Conservation (phyloP, 2,797 vertebrate species). For the Bucorvus abyssinicus region DNA sequence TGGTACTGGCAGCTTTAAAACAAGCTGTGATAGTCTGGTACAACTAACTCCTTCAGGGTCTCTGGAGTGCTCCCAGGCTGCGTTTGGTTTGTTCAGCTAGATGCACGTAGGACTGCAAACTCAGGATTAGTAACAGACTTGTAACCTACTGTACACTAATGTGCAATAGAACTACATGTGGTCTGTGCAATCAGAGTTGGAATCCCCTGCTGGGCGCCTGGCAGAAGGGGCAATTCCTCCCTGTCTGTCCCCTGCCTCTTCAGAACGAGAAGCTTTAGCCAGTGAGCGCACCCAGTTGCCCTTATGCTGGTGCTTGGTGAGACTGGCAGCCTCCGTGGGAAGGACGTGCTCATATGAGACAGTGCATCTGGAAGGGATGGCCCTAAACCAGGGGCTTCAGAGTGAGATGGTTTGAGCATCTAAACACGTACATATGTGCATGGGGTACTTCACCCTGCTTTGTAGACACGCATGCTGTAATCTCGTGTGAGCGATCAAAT, state of each 20-base stretch:
- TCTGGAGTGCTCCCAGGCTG: neutral
- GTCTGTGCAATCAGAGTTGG: neutral
- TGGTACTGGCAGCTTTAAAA: neutral
- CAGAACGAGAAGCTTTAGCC: neutral
- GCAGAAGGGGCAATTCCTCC: neutral
- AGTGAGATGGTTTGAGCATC: neutral
- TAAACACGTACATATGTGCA: fast-evolving
- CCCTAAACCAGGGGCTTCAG: neutral
- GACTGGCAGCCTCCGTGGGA: neutral
- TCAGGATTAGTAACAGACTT: neutral
- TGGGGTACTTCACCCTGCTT: neutral
- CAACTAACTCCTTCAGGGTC: constrained; percentile 9
- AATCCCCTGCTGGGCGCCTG: neutral
- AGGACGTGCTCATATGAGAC: neutral
- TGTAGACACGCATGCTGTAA: neutral
- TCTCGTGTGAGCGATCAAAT: neutral
- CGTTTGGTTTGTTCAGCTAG: neutral
- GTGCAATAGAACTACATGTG: neutral
- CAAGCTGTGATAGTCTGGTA: neutral
- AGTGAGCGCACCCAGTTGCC: neutral
- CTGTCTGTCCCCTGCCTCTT: neutral
- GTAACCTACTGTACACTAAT: neutral
- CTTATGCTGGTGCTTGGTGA: neutral
- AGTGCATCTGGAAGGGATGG: neutral
- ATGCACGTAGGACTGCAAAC: neutral